These are phyloP conservation scores for Aethes cnicana DNA, from an alignment of 2,888 invertebrate species.

Conservation along the genomic window DNA sequence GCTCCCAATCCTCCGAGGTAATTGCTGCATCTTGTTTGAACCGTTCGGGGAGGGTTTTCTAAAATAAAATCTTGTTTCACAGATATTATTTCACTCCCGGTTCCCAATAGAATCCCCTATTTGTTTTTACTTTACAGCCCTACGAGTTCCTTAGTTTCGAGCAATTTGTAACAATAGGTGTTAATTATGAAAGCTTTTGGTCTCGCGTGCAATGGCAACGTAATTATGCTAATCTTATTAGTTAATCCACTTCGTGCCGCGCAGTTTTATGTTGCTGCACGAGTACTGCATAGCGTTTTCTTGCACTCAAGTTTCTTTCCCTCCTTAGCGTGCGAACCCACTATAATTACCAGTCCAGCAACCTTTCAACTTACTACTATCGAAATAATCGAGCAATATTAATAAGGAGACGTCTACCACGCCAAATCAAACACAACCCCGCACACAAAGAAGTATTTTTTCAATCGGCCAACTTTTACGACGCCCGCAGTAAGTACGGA, in stretches of 20 bases:
- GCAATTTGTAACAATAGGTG: conserved; percentile 51
- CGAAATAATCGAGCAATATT: conserved; percentile 18
- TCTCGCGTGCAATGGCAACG: conserved; percentile 63
- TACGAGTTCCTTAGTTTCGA: conserved; percentile 32
- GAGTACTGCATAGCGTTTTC: conserved; percentile 41
- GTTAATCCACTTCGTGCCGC: conserved; percentile 68
- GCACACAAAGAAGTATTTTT: conserved; percentile 58
- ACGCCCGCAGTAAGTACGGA: conserved; percentile 73
- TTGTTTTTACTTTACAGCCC: no score
- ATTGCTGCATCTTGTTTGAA: no score
- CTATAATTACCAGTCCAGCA: conserved; percentile 33
- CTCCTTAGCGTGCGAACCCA: conserved; percentile 39
- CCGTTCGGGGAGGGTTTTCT: no score
- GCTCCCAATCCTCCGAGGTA: no score
- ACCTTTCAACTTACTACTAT: conserved; percentile 24
- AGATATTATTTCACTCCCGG: no score
- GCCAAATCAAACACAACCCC: conserved; percentile 38
- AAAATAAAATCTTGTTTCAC: no score
- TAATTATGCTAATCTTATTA: conserved; percentile 80
- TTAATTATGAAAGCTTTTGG: conserved; percentile 74
- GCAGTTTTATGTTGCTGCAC: conserved; percentile 60
- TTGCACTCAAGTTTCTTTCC: conserved; percentile 36
- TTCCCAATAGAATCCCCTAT: no score
- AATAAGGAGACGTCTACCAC: conserved; percentile 10
- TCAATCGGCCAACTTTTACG: conserved; percentile 76